phyloP scores from a whole-genome alignment of 2,888 invertebrate genomes.

The Sarcophaga carnaria region DNA sequence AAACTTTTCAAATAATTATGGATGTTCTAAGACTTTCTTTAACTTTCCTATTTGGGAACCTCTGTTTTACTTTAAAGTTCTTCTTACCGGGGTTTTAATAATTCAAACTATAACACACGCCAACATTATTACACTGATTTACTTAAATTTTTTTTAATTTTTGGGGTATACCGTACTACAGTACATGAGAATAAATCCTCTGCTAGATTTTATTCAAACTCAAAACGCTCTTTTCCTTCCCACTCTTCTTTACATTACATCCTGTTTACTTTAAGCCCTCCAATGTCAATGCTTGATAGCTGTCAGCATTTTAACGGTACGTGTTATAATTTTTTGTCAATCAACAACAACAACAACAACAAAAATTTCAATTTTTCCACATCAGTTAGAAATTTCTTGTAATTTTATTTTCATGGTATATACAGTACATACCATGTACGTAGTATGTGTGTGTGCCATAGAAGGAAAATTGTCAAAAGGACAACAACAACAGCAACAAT shows the following conservation, averaged over 20 bases:
- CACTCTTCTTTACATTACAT: not conserved
- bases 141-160: not conserved
- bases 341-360: conserved; percentile 4
- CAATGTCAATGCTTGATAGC: not conserved
- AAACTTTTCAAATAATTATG: too few species aligned
- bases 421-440: not conserved
- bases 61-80: not conserved
- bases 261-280: not conserved
- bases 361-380: conserved; percentile 60
- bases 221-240: not conserved
- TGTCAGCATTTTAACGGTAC: conserved; percentile 37
- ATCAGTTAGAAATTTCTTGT: conserved; percentile 56
- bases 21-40: not conserved
- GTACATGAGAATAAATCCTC: not conserved
- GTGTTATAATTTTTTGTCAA: conserved; percentile 56
- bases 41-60: not conserved
- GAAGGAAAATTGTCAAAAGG: not conserved
- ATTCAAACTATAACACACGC: conserved; percentile 10
- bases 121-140: conserved; percentile 12
- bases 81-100: not conserved
- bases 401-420: not conserved
- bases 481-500: not conserved
- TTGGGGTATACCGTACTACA: too few species aligned
- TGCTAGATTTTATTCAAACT: conserved; percentile 35
- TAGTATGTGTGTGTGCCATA: not conserved